These are phyloP conservation scores for Acrocephalus scirpaceus DNA, from an alignment of 2,797 vertebrate species.

Conservation along the genomic window DNA sequence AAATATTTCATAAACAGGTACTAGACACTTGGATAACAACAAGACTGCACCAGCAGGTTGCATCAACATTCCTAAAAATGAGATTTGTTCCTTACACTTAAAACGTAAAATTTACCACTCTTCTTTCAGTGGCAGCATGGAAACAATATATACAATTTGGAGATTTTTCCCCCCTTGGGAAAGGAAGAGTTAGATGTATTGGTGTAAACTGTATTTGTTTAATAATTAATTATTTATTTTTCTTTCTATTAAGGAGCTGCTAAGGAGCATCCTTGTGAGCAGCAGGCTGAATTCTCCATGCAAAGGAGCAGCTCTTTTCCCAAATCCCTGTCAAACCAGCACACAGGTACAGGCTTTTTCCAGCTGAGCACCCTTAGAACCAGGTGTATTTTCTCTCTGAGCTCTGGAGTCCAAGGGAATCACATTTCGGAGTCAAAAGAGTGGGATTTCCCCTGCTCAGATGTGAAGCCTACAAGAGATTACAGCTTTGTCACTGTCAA, in stretches of 20 bases:
- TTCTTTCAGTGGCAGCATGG: background rate
- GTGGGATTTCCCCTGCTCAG: background rate
- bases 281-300: background rate
- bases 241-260: background rate
- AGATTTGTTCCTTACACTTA: background rate
- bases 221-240: background rate
- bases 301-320: background rate
- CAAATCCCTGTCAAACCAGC: background rate
- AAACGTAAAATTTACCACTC: background rate
- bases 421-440: background rate
- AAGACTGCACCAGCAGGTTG: background rate
- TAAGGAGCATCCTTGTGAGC: background rate
- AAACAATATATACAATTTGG: background rate
- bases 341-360: background rate
- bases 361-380: background rate
- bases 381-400: background rate
- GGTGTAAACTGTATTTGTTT: background rate
- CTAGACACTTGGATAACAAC: background rate
- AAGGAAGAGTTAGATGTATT: background rate
- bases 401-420: background rate
- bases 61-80: background rate
- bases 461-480: background rate
- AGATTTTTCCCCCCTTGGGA: background rate
- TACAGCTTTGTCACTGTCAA: conserved; percentile 6
- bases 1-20: background rate